Evolutionary conservation across 2,888 invertebrate genomes (phyloP).

Genomic region (Barypeithes pellucidus): DNA sequence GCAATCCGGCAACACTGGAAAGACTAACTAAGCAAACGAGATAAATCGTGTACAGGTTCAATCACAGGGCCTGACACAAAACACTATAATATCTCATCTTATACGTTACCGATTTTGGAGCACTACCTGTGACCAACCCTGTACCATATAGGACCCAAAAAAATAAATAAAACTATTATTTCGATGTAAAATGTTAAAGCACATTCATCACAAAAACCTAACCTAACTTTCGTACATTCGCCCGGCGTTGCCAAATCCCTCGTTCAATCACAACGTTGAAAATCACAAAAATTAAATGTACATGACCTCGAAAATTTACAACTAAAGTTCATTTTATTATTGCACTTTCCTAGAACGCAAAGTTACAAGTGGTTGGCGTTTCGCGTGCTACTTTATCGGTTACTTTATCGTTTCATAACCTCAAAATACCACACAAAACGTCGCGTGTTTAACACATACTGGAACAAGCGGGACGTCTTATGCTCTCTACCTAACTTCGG

Average conservation of each 20-base stretch:
- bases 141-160: slow-evolving; percentile 1
- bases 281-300: slow-evolving; percentile 41
- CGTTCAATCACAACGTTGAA: slow-evolving; percentile 45
- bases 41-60: neutral
- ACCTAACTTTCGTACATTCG: slow-evolving; percentile 20
- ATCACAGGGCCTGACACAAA: neutral
- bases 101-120: neutral
- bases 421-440: neutral
- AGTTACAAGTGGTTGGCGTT: slow-evolving; percentile 31
- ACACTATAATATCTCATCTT: no score
- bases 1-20: slow-evolving; percentile 40
- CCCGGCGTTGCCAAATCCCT: slow-evolving; percentile 37
- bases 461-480: neutral
- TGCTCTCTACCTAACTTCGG: slow-evolving; percentile 11
- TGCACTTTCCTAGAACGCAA: slow-evolving; percentile 54
- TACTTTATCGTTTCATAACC: neutral
- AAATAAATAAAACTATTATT: slow-evolving; percentile 29
- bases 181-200: slow-evolving; percentile 43
- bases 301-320: slow-evolving; percentile 29
- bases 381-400: neutral
- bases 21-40: neutral
- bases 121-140: slow-evolving; percentile 4
- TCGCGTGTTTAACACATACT: slow-evolving; percentile 8
- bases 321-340: slow-evolving; percentile 24
- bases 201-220: slow-evolving; percentile 26